Evolutionary conservation across 2,888 invertebrate species (phyloP).

Genomic region (Lysandra bellargus): DNA sequence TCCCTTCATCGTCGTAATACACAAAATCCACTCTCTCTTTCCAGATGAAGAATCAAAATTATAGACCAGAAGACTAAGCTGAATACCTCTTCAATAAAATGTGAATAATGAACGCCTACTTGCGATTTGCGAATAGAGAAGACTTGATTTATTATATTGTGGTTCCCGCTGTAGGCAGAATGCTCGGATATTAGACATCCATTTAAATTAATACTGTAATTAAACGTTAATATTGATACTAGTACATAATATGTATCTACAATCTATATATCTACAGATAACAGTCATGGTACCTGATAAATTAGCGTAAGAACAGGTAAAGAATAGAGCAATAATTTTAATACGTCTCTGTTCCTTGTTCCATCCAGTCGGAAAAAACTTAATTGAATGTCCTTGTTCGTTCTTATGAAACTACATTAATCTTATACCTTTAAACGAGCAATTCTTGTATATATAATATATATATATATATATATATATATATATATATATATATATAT

Average conservation of each 20-base stretch:
- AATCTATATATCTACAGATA: background rate
- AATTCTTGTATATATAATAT: too few relatives aligned
- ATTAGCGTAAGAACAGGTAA: too few relatives aligned
- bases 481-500: too few relatives aligned
- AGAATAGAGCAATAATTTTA: too few relatives aligned
- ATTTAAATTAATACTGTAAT: constrained; percentile 1
- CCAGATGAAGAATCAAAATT: background rate
- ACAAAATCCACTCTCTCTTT: background rate
- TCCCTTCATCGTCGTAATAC: background rate
- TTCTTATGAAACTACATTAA: too few relatives aligned
- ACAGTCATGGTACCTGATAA: background rate
- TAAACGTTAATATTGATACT: constrained; percentile 3
- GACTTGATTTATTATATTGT: constrained; percentile 44
- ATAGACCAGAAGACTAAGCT: constrained; percentile 48
- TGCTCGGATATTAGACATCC: background rate
- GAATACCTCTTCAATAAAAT: constrained; percentile 73
- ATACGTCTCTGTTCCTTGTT: too few relatives aligned
- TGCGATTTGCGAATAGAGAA: constrained; percentile 51
- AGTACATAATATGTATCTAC: background rate
- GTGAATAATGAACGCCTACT: constrained; percentile 69
- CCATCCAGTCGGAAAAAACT: too few relatives aligned
- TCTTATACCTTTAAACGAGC: too few relatives aligned
- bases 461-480: too few relatives aligned
- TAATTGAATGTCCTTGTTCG: too few relatives aligned
- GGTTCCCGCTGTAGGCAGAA: background rate